A percentile compares a stretch with the other conserved stretches of the same genome.
Evolutionary conservation across 2,888 invertebrate species (phyloP).

Genomic region (Stenurella melanura): DNA sequence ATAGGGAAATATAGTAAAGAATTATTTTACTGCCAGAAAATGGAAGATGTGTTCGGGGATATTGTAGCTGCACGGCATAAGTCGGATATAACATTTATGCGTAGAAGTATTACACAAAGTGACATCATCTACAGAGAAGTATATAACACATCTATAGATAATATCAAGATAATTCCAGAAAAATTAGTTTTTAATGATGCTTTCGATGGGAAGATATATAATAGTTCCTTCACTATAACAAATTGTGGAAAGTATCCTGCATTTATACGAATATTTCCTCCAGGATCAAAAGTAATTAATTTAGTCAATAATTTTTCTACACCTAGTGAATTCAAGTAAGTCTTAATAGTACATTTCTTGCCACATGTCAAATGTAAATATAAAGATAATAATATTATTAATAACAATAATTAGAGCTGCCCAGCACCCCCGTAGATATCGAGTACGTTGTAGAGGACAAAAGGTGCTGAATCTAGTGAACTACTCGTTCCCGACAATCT

Average conservation of each 20-base stretch:
- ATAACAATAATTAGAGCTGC: no score
- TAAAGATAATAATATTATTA: no score
- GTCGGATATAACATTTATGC: not conserved
- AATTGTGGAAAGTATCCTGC: conserved; percentile 69
- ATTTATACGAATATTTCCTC: conserved; percentile 66
- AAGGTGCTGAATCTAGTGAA: no score
- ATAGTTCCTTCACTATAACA: conserved; percentile 66
- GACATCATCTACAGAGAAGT: no score
- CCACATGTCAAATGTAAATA: no score
- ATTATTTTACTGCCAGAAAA: not conserved
- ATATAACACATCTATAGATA: not conserved
- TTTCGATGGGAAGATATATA: conserved; percentile 70
- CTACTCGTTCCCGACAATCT: no score
- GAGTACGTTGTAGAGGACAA: no score
- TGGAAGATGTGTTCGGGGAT: not conserved
- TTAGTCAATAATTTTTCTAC: not conserved
- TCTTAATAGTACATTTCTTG: no score
- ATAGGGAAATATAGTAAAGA: no score
- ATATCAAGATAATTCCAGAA: conserved; percentile 68
- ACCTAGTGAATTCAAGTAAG: no score
- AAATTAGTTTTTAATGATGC: conserved; percentile 71
- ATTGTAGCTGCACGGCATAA: not conserved
- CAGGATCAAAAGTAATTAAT: conserved; percentile 70
- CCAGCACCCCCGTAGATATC: no score
- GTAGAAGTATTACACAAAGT: no score